Conservation (phyloP, 2,113 vertebrate species). For the Craseonycteris thonglongyai region DNA sequence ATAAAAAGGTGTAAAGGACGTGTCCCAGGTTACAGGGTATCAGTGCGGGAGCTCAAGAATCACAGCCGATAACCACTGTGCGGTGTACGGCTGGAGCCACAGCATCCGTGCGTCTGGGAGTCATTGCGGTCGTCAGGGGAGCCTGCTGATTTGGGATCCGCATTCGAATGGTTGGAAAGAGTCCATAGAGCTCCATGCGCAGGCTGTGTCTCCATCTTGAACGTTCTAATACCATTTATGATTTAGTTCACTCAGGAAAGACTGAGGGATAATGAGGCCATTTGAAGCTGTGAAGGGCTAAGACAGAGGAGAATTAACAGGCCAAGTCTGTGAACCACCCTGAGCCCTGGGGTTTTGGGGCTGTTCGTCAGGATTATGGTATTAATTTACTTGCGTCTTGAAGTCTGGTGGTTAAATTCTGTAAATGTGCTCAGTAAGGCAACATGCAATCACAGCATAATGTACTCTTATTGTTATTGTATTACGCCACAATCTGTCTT, state of each 20-base stretch:
- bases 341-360: neutral
- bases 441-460: neutral
- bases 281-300: neutral
- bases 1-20: neutral
- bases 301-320: neutral
- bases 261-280: neutral
- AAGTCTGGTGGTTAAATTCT: neutral
- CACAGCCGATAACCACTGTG: neutral
- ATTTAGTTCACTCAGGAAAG: neutral
- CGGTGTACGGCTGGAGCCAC: neutral
- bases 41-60: neutral
- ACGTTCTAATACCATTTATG: neutral
- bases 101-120: neutral
- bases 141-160: no score
- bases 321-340: neutral
- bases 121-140: no score
- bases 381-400: neutral
- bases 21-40: neutral
- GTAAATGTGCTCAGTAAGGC: neutral
- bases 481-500: neutral
- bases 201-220: neutral
- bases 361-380: neutral
- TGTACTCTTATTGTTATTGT: neutral
- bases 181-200: no score
- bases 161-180: no score